Evolutionary conservation across 2,113 vertebrate genomes (phyloP).

Genomic region (Phoxinus phoxinus): DNA sequence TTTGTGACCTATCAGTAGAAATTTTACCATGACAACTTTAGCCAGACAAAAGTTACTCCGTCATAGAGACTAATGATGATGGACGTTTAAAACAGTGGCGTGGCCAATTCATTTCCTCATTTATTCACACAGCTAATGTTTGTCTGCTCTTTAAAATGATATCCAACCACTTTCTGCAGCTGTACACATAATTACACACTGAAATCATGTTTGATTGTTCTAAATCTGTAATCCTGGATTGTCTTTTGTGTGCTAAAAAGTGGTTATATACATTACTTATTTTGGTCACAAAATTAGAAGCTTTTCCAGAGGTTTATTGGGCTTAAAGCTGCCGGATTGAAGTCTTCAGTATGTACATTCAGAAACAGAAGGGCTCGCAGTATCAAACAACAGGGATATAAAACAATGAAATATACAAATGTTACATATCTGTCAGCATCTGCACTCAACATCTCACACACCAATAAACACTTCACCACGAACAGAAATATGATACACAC

Average conservation of each 20-base stretch:
- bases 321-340: neutral
- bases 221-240: neutral
- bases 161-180: neutral
- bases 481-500: conserved; percentile 50
- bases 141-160: neutral
- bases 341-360: neutral
- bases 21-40: neutral
- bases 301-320: neutral
- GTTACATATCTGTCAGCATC: neutral
- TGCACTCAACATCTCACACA: neutral
- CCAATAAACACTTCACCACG: neutral
- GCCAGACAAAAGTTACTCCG: neutral
- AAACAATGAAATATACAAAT: conserved; percentile 30
- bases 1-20: neutral
- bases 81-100: neutral
- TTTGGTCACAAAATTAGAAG: neutral
- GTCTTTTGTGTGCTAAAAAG: neutral
- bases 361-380: neutral
- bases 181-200: neutral
- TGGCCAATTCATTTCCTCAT: neutral
- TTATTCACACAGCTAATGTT: neutral
- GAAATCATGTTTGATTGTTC: neutral
- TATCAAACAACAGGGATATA: conserved; percentile 15
- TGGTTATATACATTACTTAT: neutral
- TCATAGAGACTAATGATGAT: neutral